Conservation (phyloP, 2,888 invertebrate genomes). For the Plebejus melissa region DNA sequence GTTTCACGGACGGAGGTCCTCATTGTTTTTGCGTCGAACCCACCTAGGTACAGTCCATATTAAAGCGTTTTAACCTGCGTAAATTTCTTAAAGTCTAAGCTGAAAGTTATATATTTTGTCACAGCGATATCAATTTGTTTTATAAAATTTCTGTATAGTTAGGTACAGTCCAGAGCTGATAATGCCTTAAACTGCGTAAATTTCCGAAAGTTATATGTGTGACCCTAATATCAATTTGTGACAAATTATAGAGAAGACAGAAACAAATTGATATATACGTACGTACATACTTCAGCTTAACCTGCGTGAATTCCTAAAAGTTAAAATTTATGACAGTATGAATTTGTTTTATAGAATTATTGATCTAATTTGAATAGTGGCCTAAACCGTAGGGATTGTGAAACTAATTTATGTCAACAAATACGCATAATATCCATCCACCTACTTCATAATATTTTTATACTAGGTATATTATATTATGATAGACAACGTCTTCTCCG, state of each 20-base stretch:
- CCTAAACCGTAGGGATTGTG: conserved; percentile 58
- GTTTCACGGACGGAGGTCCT: conserved; percentile 44
- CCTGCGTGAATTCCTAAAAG: too few relatives aligned
- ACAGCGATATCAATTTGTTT: not conserved
- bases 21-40: conserved; percentile 33
- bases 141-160: not conserved
- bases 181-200: not conserved
- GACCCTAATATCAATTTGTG: too few relatives aligned
- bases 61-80: not conserved
- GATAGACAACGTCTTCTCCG: not conserved
- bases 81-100: not conserved
- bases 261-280: too few relatives aligned
- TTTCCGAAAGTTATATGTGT: not conserved
- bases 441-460: conserved; percentile 46
- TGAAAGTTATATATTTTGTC: conserved; percentile 5
- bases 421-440: conserved; percentile 54
- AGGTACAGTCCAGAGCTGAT: not conserved
- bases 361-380: conserved; percentile 57
- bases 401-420: conserved; percentile 60
- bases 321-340: too few relatives aligned
- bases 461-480: not conserved
- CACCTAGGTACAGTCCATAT: not conserved
- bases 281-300: too few relatives aligned
- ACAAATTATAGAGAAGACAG: too few relatives aligned
- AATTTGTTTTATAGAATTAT: not conserved